Conservation (phyloP, 2,113 vertebrate genomes). For the Corvus cornix region DNA sequence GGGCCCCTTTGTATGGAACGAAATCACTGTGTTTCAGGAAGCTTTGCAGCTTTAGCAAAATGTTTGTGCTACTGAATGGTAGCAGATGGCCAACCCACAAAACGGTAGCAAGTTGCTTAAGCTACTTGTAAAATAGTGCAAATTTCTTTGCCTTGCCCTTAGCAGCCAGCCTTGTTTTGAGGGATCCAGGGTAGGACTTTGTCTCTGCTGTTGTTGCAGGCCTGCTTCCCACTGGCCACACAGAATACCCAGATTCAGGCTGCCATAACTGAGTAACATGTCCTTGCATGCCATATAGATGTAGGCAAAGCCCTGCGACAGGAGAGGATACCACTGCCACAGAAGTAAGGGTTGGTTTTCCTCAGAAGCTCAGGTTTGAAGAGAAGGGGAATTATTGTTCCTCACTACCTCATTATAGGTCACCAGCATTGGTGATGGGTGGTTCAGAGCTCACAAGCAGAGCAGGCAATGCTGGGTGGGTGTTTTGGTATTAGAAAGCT, state of each 20-base stretch:
- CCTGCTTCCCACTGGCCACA: background rate
- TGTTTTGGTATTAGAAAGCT: background rate
- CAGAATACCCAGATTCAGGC: background rate
- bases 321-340: background rate
- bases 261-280: background rate
- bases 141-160: background rate
- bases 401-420: background rate
- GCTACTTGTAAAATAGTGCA: background rate
- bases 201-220: background rate
- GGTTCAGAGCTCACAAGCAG: background rate
- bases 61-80: background rate
- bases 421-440: background rate
- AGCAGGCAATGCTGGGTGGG: accelerated
- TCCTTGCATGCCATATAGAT: background rate
- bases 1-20: background rate
- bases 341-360: background rate
- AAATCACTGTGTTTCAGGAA: background rate
- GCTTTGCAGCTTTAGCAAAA: background rate
- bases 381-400: background rate
- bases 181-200: background rate
- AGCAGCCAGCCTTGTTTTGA: background rate
- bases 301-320: background rate
- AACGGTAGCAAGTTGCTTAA: background rate
- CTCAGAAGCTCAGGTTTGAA: background rate
- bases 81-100: background rate